phyloP scores from a whole-genome alignment of 2,113 vertebrate species.

The Tachysurus fulvidraco region DNA sequence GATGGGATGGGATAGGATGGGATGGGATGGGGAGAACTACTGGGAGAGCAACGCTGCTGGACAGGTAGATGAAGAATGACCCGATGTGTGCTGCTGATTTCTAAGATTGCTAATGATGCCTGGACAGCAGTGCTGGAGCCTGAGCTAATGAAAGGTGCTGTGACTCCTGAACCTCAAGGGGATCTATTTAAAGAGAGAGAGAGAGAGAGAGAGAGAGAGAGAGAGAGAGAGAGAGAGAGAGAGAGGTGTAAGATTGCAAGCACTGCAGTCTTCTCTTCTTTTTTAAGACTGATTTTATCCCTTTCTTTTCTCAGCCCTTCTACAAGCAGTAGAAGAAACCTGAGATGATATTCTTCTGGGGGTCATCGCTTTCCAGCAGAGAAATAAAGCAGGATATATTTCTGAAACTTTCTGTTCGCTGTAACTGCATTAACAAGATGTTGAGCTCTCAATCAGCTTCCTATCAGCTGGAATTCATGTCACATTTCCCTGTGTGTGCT shows the following conservation, averaged over 20 bases:
- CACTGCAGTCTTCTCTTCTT: conserved; percentile 55
- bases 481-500: conserved; percentile 14
- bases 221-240: conserved; percentile 26
- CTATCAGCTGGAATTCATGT: conserved; percentile 41
- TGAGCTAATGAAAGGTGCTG: conserved; percentile 71
- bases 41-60: conserved; percentile 55
- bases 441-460: conserved; percentile 46
- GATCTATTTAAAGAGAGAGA: conserved; percentile 64
- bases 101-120: conserved; percentile 72
- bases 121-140: conserved; percentile 62
- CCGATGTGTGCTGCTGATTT: conserved; percentile 64
- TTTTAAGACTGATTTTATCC: conserved; percentile 52
- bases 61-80: conserved; percentile 72
- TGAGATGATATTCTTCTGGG: conserved; percentile 50
- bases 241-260: conserved; percentile 52
- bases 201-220: conserved; percentile 32
- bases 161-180: conserved; percentile 68
- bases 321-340: conserved; percentile 36
- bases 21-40: conserved; percentile 16
- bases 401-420: conserved; percentile 43
- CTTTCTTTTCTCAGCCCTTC: conserved; percentile 47
- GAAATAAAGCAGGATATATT: conserved; percentile 48
- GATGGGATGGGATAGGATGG: conserved; percentile 7
- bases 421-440: conserved; percentile 53
- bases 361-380: conserved; percentile 28